phyloP scores from a whole-genome alignment of 2,797 vertebrate genomes.

The Sebastolobus altivelis region DNA sequence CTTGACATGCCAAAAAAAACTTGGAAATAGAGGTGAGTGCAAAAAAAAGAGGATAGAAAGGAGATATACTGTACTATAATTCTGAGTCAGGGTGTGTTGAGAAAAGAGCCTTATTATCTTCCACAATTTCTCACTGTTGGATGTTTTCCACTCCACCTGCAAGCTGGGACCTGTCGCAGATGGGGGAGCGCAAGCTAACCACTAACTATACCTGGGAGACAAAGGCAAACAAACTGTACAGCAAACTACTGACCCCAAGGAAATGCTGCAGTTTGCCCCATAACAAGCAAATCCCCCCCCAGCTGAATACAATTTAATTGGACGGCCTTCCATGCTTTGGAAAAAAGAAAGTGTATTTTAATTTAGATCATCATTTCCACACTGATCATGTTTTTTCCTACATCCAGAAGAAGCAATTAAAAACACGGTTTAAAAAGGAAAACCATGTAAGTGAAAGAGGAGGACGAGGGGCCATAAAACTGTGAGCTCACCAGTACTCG shows the following conservation, averaged over 20 bases:
- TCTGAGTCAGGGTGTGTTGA: conserved; percentile 28
- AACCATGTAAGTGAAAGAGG: conserved; percentile 29
- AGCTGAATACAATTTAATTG: conserved; percentile 79
- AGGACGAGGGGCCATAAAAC: conserved; percentile 36
- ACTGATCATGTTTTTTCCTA: background rate
- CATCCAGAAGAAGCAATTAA: conserved; percentile 18
- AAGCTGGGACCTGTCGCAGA: conserved; percentile 74
- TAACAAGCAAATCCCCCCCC: conserved; percentile 72
- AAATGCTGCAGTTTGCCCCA: conserved; percentile 64
- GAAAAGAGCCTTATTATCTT: conserved; percentile 52
- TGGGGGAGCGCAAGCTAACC: conserved; percentile 58
- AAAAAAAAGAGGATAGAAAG: conserved; percentile 16
- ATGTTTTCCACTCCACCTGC: conserved; percentile 62
- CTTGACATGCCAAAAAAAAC: conserved; percentile 7
- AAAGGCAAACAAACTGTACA: conserved; percentile 65
- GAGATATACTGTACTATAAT: conserved; percentile 4
- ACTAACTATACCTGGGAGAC: conserved; percentile 82
- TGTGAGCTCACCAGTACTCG: conserved; percentile 7
- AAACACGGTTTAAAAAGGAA: conserved; percentile 17
- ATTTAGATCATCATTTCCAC: conserved; percentile 38
- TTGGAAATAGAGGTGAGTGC: conserved; percentile 12
- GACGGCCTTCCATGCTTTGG: conserved; percentile 58
- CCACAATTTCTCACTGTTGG: conserved; percentile 32
- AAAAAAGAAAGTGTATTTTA: conserved; percentile 29
- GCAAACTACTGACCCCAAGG: conserved; percentile 78